These are phyloP conservation scores for Melanerpes formicivorus DNA, from an alignment of 2,113 vertebrate genomes.

Conservation along the genomic window DNA sequence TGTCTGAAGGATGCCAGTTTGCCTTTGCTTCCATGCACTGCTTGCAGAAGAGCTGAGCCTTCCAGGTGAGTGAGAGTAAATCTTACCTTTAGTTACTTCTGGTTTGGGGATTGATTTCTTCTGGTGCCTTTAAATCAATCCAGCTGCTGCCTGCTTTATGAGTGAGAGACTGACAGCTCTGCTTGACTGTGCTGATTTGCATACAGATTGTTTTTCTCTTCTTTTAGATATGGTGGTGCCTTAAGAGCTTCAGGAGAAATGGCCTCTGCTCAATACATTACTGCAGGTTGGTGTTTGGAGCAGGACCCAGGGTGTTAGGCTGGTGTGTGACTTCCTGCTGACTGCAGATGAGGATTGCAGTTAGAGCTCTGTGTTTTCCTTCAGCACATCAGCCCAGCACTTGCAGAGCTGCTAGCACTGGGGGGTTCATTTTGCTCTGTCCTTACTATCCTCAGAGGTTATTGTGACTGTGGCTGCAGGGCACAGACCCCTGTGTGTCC, in stretches of 20 bases:
- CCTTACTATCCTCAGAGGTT: neutral
- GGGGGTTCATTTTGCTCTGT: neutral
- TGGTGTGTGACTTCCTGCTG: neutral
- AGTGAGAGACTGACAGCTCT: neutral
- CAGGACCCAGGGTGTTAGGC: neutral
- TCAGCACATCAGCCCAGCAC: neutral
- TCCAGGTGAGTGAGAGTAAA: neutral
- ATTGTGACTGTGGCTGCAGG: neutral
- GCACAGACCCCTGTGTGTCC: neutral
- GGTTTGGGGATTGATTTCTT: neutral
- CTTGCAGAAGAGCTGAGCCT: neutral
- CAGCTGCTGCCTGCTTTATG: neutral
- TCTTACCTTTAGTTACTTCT: neutral
- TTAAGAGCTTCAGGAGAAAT: constrained; percentile 94
- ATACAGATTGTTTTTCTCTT: neutral
- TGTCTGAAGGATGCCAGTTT: neutral
- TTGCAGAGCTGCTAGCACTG: neutral
- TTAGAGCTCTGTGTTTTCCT: neutral
- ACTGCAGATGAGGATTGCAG: neutral
- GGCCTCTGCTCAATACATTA: constrained; percentile 96
- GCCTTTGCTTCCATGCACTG: neutral
- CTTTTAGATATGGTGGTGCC: constrained; percentile 88
- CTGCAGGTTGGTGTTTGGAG: constrained; percentile 86
- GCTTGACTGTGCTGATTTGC: neutral
- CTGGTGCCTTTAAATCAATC: neutral